phyloP scores from a whole-genome alignment of 2,888 invertebrate genomes.

The Tortrix viridana region DNA sequence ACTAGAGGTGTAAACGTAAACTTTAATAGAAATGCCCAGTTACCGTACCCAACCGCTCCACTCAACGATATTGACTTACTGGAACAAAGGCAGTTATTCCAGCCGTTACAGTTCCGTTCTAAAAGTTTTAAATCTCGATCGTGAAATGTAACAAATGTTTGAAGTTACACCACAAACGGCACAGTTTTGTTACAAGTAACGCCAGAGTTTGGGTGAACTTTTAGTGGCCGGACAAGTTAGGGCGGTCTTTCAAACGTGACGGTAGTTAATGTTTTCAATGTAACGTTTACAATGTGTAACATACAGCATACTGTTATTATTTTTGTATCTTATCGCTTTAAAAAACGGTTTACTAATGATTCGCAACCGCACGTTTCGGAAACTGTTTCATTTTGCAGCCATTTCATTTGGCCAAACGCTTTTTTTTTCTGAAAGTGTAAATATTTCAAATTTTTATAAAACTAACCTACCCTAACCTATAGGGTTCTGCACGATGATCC shows the following conservation, averaged over 20 bases:
- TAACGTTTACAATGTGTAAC: background rate
- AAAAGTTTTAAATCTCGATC: constrained; percentile 51
- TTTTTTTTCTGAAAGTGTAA: too few relatives aligned
- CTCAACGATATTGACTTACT: background rate
- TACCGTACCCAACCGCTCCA: background rate
- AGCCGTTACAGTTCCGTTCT: constrained; percentile 16
- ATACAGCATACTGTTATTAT: too few relatives aligned
- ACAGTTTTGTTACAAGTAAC: constrained; percentile 59
- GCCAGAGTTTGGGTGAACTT: constrained; percentile 43
- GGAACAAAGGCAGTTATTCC: constrained; percentile 13
- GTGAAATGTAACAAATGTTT: constrained; percentile 58
- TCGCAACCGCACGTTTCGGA: too few relatives aligned
- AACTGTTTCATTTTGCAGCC: too few relatives aligned
- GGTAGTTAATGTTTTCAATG: constrained; percentile 3
- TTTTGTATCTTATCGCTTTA: too few relatives aligned
- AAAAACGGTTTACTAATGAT: too few relatives aligned
- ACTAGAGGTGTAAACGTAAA: too few relatives aligned
- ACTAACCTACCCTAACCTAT: too few relatives aligned
- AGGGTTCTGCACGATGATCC: too few relatives aligned
- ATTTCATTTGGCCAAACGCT: too few relatives aligned
- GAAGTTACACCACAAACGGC: constrained; percentile 57
- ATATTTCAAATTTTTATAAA: too few relatives aligned
- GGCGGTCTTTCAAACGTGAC: constrained; percentile 7
- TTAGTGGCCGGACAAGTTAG: constrained; percentile 18
- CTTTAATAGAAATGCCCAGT: too few relatives aligned